Percentiles rank a stretch among this genome's conserved stretches.
These are phyloP conservation scores for Tenthredo distinguenda DNA, from an alignment of 2,888 invertebrate species.

Conservation along the genomic window DNA sequence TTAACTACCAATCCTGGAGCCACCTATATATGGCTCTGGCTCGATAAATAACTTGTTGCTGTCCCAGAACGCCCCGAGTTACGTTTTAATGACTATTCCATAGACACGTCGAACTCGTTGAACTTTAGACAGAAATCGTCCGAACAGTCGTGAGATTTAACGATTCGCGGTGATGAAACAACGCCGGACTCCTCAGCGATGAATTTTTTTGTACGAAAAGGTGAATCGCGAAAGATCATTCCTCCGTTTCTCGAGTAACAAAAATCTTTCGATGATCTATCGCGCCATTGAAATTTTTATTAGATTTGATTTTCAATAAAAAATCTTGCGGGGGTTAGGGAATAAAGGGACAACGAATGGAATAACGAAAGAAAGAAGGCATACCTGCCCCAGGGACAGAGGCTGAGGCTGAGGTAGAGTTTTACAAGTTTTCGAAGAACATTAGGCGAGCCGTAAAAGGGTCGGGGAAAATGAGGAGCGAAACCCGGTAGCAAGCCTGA, in stretches of 20 bases:
- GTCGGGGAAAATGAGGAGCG: conserved; percentile 51
- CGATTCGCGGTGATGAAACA: not conserved
- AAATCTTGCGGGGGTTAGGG: not conserved
- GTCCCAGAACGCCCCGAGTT: not conserved
- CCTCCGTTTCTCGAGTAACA: not conserved
- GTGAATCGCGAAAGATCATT: not conserved
- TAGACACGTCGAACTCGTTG: not conserved
- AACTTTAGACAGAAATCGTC: not conserved
- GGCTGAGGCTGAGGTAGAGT: not conserved
- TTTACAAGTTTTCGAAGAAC: conserved; percentile 45
- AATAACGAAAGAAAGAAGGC: not conserved
- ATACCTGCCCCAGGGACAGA: conserved; percentile 6
- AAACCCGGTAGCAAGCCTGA: conserved; percentile 43
- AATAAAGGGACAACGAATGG: not conserved
- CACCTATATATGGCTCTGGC: not conserved
- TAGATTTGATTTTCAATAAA: not conserved
- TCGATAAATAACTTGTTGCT: conserved; percentile 46
- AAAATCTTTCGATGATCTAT: not conserved
- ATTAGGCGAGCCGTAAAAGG: conserved; percentile 48
- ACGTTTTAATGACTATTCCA: conserved; percentile 13
- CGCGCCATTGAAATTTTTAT: not conserved
- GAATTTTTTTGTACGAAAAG: not conserved
- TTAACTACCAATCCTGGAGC: not conserved
- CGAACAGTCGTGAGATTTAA: not conserved
- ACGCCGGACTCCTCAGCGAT: not conserved